A percentile compares a stretch with the other conserved stretches of the same genome.
Conservation (phyloP, 2,113 vertebrate species). For the Lota lota region DNA sequence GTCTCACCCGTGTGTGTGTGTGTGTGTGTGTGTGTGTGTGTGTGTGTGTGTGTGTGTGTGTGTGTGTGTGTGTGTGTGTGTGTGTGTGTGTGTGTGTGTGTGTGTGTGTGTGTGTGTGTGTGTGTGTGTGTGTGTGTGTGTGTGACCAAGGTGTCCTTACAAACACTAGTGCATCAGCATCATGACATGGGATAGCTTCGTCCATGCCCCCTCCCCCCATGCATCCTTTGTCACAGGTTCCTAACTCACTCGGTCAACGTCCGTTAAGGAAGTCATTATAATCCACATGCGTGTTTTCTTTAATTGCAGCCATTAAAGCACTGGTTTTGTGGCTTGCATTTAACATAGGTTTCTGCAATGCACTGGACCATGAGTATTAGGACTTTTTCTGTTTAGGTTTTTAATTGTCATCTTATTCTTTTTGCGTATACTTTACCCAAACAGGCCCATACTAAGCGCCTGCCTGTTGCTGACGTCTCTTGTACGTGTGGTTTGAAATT, state of each 20-base stretch:
- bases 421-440: too few species aligned
- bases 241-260: too few species aligned
- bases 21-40: too few species aligned
- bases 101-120: slow-evolving; percentile 2
- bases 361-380: slow-evolving; percentile 39
- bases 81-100: too few species aligned
- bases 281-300: not conserved
- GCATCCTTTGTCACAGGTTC: not conserved
- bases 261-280: slow-evolving; percentile 1
- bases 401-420: too few species aligned
- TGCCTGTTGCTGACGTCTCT: not conserved
- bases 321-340: slow-evolving; percentile 8
- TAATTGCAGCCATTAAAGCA: slow-evolving; percentile 9
- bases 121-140: slow-evolving; percentile 5
- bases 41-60: too few species aligned
- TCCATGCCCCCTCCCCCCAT: slow-evolving; percentile 19
- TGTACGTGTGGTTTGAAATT: not conserved
- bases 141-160: slow-evolving; percentile 21
- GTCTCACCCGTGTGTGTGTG: too few species aligned
- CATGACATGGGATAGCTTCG: slow-evolving; percentile 13
- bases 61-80: too few species aligned
- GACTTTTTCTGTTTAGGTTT: not conserved
- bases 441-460: too few species aligned
- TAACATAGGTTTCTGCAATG: slow-evolving; percentile 14
- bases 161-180: slow-evolving; percentile 14